Evolutionary conservation across 2,888 invertebrate species (phyloP).

Genomic region (Lumbricus terrestris): DNA sequence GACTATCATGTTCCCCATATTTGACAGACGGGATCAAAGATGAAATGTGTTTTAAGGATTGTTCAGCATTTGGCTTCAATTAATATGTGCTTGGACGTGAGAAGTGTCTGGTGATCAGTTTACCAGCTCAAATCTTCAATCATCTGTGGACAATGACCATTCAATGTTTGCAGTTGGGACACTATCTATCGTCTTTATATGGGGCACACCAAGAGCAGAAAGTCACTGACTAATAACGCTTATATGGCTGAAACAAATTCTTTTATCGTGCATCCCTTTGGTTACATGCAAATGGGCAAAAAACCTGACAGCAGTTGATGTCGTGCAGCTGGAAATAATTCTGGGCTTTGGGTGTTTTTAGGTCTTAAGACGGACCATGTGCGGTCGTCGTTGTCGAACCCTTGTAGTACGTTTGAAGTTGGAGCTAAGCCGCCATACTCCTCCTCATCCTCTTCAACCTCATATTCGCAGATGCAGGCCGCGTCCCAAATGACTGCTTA

Average conservation of each 20-base stretch:
- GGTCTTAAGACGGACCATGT: constrained; percentile 15
- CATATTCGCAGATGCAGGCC: constrained; percentile 10
- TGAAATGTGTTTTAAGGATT: neutral
- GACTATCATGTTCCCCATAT: too few relatives aligned
- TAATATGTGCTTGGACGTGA: neutral
- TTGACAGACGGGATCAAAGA: too few relatives aligned
- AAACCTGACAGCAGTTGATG: neutral
- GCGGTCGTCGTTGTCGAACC: neutral
- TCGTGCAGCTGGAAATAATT: neutral
- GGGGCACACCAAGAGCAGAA: neutral
- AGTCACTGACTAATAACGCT: neutral
- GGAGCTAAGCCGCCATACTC: constrained; percentile 9
- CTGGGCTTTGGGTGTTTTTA: constrained; percentile 9
- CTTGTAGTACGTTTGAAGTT: neutral
- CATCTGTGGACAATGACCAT: neutral
- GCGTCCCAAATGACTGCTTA: constrained; percentile 16
- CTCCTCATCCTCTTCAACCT: too few relatives aligned
- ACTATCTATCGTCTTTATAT: too few relatives aligned
- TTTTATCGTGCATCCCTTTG: neutral
- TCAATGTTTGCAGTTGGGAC: neutral
- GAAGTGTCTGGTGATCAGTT: neutral
- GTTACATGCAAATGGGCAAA: neutral
- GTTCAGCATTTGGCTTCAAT: neutral
- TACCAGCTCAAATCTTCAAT: neutral
- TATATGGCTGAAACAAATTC: neutral